These are phyloP conservation scores for Rhinichthys klamathensis DNA, from an alignment of 2,113 vertebrate species.

Conservation along the genomic window DNA sequence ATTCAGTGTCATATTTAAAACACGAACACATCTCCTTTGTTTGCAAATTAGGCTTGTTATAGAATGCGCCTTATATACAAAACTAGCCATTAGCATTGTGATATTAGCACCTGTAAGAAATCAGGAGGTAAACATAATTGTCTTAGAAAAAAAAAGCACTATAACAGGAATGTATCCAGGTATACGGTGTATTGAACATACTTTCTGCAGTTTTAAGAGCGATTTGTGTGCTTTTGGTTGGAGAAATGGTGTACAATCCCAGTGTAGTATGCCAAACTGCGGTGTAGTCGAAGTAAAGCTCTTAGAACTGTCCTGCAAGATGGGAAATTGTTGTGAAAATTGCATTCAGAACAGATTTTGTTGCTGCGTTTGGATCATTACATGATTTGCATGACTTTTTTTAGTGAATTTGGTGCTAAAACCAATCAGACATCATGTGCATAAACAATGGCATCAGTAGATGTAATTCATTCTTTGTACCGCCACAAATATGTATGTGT, in stretches of 20 bases:
- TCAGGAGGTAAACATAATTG: neutral
- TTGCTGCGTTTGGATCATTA: neutral
- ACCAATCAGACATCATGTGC: neutral
- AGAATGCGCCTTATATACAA: neutral
- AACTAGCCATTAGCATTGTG: neutral
- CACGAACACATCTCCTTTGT: neutral
- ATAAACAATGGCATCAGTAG: neutral
- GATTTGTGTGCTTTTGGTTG: neutral
- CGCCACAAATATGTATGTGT: neutral
- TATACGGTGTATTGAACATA: neutral
- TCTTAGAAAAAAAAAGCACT: neutral
- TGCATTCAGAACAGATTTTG: neutral
- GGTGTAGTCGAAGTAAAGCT: neutral
- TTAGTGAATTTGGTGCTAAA: neutral
- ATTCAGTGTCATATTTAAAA: neutral
- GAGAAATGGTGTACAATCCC: neutral
- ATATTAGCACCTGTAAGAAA: neutral
- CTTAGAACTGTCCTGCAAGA: neutral
- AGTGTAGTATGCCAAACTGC: neutral
- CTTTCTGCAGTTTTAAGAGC: neutral
- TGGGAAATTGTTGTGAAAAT: neutral
- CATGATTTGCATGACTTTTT: neutral
- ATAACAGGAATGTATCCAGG: neutral
- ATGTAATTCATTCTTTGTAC: neutral
- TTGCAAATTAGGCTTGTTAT: neutral